These are phyloP conservation scores for Thaumetopoea pityocampa DNA, from an alignment of 1,140 invertebrate genomes.

Conservation along the genomic window DNA sequence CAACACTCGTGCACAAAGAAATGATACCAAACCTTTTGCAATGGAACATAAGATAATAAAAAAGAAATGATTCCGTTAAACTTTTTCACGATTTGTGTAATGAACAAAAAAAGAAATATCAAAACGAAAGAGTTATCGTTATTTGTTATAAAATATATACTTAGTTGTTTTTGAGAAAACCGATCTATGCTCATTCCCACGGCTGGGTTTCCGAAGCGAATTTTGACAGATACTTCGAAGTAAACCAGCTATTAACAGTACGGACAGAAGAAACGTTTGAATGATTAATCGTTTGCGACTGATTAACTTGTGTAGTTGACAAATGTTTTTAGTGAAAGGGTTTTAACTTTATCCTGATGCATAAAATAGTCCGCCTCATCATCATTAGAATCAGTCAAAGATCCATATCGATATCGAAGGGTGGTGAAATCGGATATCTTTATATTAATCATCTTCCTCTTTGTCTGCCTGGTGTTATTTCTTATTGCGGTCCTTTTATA, in stretches of 20 bases:
- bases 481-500: too few species aligned
- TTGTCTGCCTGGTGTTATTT: too few species aligned
- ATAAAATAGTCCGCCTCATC: too few species aligned
- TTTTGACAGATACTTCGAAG: slow-evolving; percentile 71
- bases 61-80: slow-evolving; percentile 15
- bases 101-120: slow-evolving; percentile 23
- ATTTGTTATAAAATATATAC: slow-evolving; percentile 39
- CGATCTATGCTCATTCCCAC: slow-evolving; percentile 59
- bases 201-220: slow-evolving; percentile 64
- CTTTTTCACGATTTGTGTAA: slow-evolving; percentile 23
- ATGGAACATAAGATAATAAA: slow-evolving; percentile 13
- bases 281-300: slow-evolving; percentile 18
- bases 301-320: slow-evolving; percentile 6
- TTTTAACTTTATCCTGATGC: too few species aligned
- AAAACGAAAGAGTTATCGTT: slow-evolving; percentile 41
- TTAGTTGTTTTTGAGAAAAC: slow-evolving; percentile 66
- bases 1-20: too few species aligned
- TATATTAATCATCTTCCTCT: too few species aligned
- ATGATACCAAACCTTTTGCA: too few species aligned
- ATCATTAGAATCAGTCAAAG: too few species aligned
- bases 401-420: too few species aligned
- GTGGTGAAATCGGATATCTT: too few species aligned
- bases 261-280: slow-evolving; percentile 36
- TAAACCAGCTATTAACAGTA: slow-evolving; percentile 51
- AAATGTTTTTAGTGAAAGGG: too few species aligned